Conservation (phyloP, 2,113 vertebrate species). For the Pandion haliaetus region DNA sequence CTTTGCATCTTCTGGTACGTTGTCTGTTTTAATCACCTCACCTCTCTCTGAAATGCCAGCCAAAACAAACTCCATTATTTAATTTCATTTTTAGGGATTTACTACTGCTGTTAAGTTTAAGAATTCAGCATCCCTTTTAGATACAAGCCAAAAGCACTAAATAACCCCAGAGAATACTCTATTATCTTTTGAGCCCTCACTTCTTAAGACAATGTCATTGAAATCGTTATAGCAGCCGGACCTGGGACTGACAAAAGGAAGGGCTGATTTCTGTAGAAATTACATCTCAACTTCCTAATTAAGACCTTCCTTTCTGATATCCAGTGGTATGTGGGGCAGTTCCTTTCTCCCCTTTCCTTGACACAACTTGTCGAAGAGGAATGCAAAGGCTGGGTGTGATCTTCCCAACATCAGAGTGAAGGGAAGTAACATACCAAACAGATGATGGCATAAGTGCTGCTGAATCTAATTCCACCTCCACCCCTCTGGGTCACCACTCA, state of each 20-base stretch:
- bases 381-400: slow-evolving; percentile 74
- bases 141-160: neutral
- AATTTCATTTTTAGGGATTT: neutral
- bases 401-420: slow-evolving; percentile 72
- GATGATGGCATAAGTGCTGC: slow-evolving; percentile 54
- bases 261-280: slow-evolving; percentile 57
- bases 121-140: neutral
- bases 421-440: slow-evolving; percentile 77
- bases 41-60: neutral
- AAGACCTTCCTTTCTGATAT: slow-evolving; percentile 70
- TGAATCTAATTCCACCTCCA: slow-evolving; percentile 64
- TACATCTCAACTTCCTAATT: slow-evolving; percentile 55
- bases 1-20: neutral
- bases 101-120: neutral
- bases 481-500: slow-evolving; percentile 64
- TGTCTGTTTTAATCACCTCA: neutral
- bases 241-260: slow-evolving; percentile 42
- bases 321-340: slow-evolving; percentile 46
- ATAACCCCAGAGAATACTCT: neutral
- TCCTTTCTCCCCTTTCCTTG: slow-evolving; percentile 71
- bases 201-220: neutral
- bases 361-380: slow-evolving; percentile 72
- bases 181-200: neutral
- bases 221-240: neutral
- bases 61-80: neutral